Percentiles rank a stretch among this genome's conserved stretches.
Conservation (phyloP, 2,113 vertebrate genomes). For the Antechinus stuartii region DNA sequence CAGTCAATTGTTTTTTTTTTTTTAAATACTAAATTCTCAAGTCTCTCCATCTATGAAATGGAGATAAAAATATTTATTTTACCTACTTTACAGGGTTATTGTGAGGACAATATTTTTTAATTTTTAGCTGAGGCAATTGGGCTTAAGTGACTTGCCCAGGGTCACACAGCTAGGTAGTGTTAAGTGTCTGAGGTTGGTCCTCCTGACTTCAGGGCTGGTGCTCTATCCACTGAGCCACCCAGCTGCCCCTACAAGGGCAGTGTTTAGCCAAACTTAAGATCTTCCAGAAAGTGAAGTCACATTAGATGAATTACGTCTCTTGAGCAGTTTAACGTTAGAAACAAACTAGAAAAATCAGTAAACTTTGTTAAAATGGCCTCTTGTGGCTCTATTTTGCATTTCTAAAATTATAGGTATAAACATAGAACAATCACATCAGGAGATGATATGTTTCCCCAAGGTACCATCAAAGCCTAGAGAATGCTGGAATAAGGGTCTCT, state of each 20-base stretch:
- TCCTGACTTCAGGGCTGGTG: too few species aligned
- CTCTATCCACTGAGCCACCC: too few species aligned
- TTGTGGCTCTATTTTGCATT: background rate
- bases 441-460: background rate
- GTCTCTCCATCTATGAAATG: background rate
- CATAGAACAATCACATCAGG: background rate
- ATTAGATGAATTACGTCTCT: background rate
- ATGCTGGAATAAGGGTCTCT: background rate
- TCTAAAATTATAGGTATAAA: background rate
- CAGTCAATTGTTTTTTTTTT: background rate
- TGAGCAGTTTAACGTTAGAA: background rate
- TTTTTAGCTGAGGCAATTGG: too few species aligned
- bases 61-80: background rate
- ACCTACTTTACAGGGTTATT: background rate
- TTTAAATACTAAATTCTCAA: background rate
- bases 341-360: background rate
- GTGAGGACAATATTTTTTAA: background rate
- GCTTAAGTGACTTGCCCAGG: too few species aligned
- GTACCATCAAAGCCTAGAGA: background rate
- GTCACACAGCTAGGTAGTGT: too few species aligned
- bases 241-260: background rate
- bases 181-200: too few species aligned
- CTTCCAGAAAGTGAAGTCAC: background rate
- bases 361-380: background rate
- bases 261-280: background rate